Percentiles rank a stretch among this genome's conserved stretches.
Conservation (phyloP, 2,888 invertebrate species). For the Cephus pulcher region DNA sequence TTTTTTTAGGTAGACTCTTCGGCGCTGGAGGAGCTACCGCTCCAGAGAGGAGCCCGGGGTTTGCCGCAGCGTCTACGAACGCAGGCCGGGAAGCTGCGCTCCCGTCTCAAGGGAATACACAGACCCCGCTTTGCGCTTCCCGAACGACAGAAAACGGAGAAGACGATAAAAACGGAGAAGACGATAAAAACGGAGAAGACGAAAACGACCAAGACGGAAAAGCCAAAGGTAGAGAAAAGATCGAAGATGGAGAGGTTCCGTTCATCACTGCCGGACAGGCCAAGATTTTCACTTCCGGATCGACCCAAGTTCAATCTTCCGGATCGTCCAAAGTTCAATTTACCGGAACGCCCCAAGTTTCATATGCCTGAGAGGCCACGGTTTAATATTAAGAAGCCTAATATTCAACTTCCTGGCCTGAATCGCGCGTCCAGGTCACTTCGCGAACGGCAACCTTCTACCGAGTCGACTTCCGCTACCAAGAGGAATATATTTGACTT, state of each 20-base stretch:
- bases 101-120: conserved; percentile 74
- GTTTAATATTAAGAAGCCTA: conserved; percentile 69
- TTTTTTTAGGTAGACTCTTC: conserved; percentile 71
- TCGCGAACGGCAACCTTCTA: conserved; percentile 64
- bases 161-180: conserved; percentile 26
- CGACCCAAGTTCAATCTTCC: conserved; percentile 67
- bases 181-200: conserved; percentile 15
- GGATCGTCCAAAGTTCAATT: conserved; percentile 68
- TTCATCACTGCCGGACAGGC: conserved; percentile 73
- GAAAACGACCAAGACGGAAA: conserved; percentile 19
- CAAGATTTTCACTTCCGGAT: conserved; percentile 67
- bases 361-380: conserved; percentile 71
- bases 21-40: conserved; percentile 70
- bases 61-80: conserved; percentile 72
- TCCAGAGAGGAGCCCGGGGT: conserved; percentile 48
- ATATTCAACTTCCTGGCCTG: conserved; percentile 66
- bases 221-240: conserved; percentile 38
- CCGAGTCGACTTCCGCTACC: conserved; percentile 69
- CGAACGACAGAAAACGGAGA: conserved; percentile 57
- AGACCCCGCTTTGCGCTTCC: conserved; percentile 69
- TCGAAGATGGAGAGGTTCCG: conserved; percentile 71
- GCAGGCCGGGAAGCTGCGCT: conserved; percentile 80
- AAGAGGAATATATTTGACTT: conserved; percentile 77
- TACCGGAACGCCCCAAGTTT: conserved; percentile 73
- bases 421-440: conserved; percentile 28